phyloP scores from a whole-genome alignment of 2,113 vertebrate genomes.

The Strix uralensis region DNA sequence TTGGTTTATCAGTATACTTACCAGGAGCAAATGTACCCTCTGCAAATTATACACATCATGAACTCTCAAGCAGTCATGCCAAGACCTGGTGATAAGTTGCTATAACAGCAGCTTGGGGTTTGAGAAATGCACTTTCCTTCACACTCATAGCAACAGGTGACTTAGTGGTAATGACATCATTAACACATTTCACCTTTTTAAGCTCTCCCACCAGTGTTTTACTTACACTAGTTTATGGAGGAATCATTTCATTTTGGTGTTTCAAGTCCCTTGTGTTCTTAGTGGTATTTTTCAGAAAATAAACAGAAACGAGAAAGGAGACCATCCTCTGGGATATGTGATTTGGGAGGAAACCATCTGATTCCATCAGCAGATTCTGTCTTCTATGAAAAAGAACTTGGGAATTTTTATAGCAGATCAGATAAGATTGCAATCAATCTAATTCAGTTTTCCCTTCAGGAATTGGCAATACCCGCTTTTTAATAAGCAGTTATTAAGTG shows the following conservation, averaged over 20 bases:
- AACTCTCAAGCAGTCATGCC: neutral
- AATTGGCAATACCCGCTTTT: neutral
- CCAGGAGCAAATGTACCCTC: neutral
- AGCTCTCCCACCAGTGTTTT: conserved; percentile 20
- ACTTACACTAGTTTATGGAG: conserved; percentile 22
- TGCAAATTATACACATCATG: neutral
- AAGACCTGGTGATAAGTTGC: conserved; percentile 30
- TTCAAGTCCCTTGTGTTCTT: conserved; percentile 16
- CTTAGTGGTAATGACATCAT: conserved; percentile 53
- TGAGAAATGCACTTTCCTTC: conserved; percentile 9
- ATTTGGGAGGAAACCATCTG: neutral
- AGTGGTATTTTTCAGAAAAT: conserved; percentile 15
- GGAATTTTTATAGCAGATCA: neutral
- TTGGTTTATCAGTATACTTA: neutral
- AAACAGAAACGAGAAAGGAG: neutral
- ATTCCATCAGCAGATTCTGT: neutral
- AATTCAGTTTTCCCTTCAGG: neutral
- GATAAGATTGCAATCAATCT: neutral
- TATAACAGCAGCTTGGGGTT: neutral
- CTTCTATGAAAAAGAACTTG: neutral
- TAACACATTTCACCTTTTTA: conserved; percentile 61
- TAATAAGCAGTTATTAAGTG: neutral
- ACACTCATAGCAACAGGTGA: conserved; percentile 25
- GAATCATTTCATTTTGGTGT: conserved; percentile 32
- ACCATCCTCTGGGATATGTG: neutral